Base-by-base conservation (phyloP, 2,797 vertebrate genomes). In the Zenarchopterus dispar region DNA sequence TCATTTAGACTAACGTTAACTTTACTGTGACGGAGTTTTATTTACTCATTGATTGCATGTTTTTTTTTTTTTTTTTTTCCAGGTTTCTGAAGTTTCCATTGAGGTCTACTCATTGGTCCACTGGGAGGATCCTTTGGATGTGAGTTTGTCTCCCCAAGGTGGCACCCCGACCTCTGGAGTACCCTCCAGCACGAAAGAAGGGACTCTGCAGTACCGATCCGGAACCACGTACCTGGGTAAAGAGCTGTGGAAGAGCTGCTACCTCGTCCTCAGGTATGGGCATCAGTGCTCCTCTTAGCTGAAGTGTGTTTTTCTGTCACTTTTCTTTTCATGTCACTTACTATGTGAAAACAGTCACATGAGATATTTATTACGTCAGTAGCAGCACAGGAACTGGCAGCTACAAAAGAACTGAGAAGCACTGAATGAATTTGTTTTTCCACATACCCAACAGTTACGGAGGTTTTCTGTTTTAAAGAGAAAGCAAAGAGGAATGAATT, bases 71-170 rank as follows among this genome's bases (percentile, higher is more conserved):
- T 2, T 74, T 5, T 57, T 54, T 43, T 22, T 61, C 8, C 62
- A 99, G 98, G 94, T 94, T 0, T 91, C 95, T 0, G 85, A 94
- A 0, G 95, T 99, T 39, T 90, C 87, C 0, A 95, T 98, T 53
- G 86, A 88, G 6, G 94, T 97, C 70, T 99, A 99, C 0, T 96
- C 97, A 58, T 92, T 99, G 0, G 88, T 99, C 47, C 97, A 99
- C 89, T 99, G 98, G 98, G 97, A 99, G 19, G 98, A 99, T 88
- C 97, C 97, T 28, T 77, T 93, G 92, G 97, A 99, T 0, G 90
- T 95, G 69, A 58, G 74, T 0, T 48, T 95, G 72, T 93, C 93
- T n/a, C 90, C 94, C 0, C 18, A 77, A 22, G 78, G 74, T 10
- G 88, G 51, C 18, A 88, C 84, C 18, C 90, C 81, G 53, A 62